Percentiles rank a stretch among this genome's conserved stretches.
phyloP scores from a whole-genome alignment of 2,113 vertebrate species.

The Dipodomys stephensi region DNA sequence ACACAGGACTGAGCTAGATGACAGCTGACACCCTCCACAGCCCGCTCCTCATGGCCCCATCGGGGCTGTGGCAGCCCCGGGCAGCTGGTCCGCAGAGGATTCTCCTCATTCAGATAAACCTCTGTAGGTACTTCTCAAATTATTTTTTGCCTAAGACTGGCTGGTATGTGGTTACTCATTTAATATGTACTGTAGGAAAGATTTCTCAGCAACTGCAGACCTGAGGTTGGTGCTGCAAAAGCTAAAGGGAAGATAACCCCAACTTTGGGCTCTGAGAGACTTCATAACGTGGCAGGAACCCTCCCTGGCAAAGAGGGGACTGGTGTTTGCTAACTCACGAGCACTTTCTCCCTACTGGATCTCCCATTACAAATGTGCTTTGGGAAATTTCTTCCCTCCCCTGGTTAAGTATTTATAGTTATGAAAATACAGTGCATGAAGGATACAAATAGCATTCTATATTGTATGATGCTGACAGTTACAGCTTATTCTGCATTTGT shows the following conservation, averaged over 20 bases:
- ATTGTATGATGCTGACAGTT: rapidly evolving
- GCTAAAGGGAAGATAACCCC: too few species aligned
- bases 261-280: slow-evolving; percentile 63
- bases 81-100: slow-evolving; percentile 48
- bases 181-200: slow-evolving; percentile 80
- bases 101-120: slow-evolving; percentile 74
- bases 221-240: neutral
- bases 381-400: neutral
- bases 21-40: too few species aligned
- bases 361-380: too few species aligned
- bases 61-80: too few species aligned
- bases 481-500: neutral
- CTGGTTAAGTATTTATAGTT: neutral
- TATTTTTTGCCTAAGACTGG: slow-evolving; percentile 82
- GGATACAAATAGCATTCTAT: neutral
- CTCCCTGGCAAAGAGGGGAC: neutral
- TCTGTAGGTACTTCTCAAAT: slow-evolving; percentile 73
- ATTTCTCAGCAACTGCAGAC: slow-evolving; percentile 69
- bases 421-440: neutral
- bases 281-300: neutral
- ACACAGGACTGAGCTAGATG: too few species aligned
- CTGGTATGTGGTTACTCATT: slow-evolving; percentile 84
- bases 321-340: rapidly evolving
- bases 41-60: too few species aligned
- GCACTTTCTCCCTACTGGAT: neutral